Evolutionary conservation across 1,140 invertebrate species (phyloP), one percentile per base, ranked within the genome.

Genomic region (Formica exsecta): DNA sequence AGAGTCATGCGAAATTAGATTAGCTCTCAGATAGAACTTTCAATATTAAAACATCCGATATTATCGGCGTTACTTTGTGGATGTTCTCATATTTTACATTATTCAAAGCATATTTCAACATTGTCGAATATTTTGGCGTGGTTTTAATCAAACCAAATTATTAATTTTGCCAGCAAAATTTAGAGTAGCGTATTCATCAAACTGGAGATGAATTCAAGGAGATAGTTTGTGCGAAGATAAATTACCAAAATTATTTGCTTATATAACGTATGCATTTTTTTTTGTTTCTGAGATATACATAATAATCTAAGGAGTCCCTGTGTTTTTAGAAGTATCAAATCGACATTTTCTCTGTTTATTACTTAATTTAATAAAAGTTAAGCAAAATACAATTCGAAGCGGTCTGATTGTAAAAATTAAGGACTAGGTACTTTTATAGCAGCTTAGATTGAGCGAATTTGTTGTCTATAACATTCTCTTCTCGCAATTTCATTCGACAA

Each of bases 11-110:
- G 9, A 73, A 61, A 73, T 73, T 81, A 25, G 25, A 41, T 81
- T 59, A 44, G 66, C 38, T 1, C 13, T 71, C 36, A 36, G 25
- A 62, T 74, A 36, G 25, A 19, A 74, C 54, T 48, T 83, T 13
- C 38, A 83, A 83, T 83, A 83, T 62, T 80, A 36, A 44, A 80
- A 80, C 22, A 70, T 68, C 32, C 32, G 48, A 70, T 70, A 70
- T 70, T 80, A 80, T 80, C 77, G 65, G 13, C 22, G 9, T 70
- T 80, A 79, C 13, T 79, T 79, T 70, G 16, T 25, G 36, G n/a
- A 16, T 29, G 13, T 80, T 59, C 48, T 22, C 51, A 80, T 70
- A 59, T 80, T 80, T 70, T 70, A 59, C 64, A 80, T 80, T 80
- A 59, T 80, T 80, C 68, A 80, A 13, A 41, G 48, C 32, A 59